phyloP scores from a whole-genome alignment of 2,113 vertebrate genomes.

The Apteryx owenii region DNA sequence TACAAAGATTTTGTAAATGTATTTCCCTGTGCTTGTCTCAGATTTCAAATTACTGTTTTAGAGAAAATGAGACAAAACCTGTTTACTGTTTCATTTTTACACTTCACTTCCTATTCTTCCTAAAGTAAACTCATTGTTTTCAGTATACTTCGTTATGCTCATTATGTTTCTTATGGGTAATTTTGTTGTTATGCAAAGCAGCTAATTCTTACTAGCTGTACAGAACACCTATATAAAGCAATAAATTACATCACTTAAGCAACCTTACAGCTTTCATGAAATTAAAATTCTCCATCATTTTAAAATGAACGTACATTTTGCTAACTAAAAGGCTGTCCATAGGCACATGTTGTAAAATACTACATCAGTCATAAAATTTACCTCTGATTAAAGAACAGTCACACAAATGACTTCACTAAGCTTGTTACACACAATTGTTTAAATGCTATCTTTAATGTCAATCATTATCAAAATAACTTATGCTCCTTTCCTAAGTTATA shows the following conservation, averaged over 20 bases:
- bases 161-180: background rate
- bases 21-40: background rate
- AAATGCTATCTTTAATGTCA: background rate
- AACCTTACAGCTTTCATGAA: background rate
- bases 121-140: background rate
- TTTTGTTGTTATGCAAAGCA: constrained; percentile 34
- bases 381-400: background rate
- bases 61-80: background rate
- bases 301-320: background rate
- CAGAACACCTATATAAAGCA: constrained; percentile 9
- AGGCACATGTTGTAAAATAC: background rate
- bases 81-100: background rate
- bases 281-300: background rate
- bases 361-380: background rate
- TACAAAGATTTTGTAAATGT: background rate
- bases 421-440: background rate
- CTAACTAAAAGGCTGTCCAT: background rate
- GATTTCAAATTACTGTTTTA: background rate
- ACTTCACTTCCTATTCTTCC: background rate
- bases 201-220: background rate
- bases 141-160: background rate
- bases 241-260: background rate
- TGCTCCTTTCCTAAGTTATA: background rate
- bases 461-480: background rate
- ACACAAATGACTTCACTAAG: background rate